Evolutionary conservation across 2,797 vertebrate genomes (phyloP).

Genomic region (Glossophaga mutica): DNA sequence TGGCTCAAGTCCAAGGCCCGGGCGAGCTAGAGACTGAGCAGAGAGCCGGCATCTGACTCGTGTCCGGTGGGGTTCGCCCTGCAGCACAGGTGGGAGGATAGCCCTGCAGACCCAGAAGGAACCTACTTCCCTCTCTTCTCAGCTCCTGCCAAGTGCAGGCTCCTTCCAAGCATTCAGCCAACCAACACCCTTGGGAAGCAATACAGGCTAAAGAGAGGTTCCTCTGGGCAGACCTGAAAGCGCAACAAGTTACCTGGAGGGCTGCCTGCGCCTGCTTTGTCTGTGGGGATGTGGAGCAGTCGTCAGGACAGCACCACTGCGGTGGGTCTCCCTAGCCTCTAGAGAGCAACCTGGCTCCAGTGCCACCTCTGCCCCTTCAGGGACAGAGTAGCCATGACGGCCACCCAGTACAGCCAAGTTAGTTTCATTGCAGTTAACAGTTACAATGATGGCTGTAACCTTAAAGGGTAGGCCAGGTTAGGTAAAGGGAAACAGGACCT

Average conservation of each 20-base stretch:
- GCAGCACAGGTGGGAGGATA: not conserved
- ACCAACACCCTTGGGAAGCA: not conserved
- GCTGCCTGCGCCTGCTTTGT: not conserved
- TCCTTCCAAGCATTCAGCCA: not conserved
- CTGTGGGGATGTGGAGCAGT: not conserved
- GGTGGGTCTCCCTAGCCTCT: not conserved
- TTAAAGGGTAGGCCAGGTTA: not conserved
- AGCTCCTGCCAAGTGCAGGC: not conserved
- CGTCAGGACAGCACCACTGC: not conserved
- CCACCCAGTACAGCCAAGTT: not conserved
- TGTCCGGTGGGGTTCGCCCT: not conserved
- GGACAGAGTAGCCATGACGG: not conserved
- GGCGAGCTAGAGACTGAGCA: not conserved
- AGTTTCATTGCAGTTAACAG: not conserved
- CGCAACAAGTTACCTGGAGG: not conserved
- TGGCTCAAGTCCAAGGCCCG: not conserved
- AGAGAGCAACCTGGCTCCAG: not conserved
- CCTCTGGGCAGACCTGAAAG: not conserved
- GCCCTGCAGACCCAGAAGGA: not conserved
- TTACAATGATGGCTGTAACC: not conserved
- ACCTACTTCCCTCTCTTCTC: not conserved
- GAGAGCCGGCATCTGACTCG: not conserved
- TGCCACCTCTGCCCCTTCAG: not conserved
- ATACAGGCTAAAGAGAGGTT: not conserved
- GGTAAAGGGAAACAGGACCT: not conserved